Base-by-base conservation (phyloP, 2,113 vertebrate genomes). In the Phainopepla nitens region DNA sequence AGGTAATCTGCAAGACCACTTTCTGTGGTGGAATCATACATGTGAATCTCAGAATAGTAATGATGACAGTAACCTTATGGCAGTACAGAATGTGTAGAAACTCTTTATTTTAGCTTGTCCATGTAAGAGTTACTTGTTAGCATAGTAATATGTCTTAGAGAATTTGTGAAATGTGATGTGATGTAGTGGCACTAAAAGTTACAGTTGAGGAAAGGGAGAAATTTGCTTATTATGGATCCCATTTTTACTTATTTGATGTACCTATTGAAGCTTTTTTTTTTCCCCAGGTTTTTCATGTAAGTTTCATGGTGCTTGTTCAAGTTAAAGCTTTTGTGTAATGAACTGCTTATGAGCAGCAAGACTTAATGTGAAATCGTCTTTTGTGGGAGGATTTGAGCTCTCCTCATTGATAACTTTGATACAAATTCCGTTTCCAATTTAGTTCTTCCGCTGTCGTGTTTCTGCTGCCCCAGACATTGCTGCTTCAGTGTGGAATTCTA, bases 351-450 rank as follows among this genome's bases (percentile, higher is more conserved):
- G 35, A 79, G 22, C 29, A 69, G 16, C 1, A 6, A 61, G 42
- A 22, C 4, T 31, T 79, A 11, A 60, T 0, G 3, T 70, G 42
- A 78, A 79, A 35, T 23, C 0, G 0, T 5, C 27, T 36, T 64
- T 61, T 54, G 33, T 83, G 24, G 8, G 19, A 82, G 35, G 25
- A 19, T 73, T 93, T 18, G 18, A 29, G 2, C 20, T 86, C 4
- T 75, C 3, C 23, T 77, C 2, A 2, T 31, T 61, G n/a, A 19
- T 23, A 77, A 2, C 17, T 64, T 77, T 22, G 31, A 56, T 7
- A 18, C 3, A 17, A 47, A 35, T 44, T 80, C 11, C 15, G 4
- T 49, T 71, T 83, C 15, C 15, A 5, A 6, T 50, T 51, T 64
- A 51, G 4, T 57, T 7, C 13, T 82, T 70, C 11, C 13, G 10